Conservation (phyloP, 2,888 invertebrate genomes). For the Pseudeuparius sepicola region DNA sequence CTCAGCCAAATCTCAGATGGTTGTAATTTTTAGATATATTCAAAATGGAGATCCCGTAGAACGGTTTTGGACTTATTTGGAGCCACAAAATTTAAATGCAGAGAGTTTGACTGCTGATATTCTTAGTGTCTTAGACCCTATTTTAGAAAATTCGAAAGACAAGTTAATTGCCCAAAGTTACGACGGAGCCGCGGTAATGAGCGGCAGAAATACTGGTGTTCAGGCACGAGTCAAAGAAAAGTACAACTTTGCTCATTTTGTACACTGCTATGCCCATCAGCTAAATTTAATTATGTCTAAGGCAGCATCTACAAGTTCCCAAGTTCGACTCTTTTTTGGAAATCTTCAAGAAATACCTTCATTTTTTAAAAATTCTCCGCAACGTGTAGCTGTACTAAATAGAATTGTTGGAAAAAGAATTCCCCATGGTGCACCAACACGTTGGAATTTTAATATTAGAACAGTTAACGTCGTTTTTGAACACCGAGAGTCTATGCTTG, state of each 20-base stretch:
- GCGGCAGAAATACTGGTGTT: slow-evolving; percentile 17
- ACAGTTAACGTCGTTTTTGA: slow-evolving; percentile 15
- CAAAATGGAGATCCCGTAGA: slow-evolving; percentile 19
- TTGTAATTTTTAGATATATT: too few species aligned
- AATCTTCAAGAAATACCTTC: slow-evolving; percentile 18
- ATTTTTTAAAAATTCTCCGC: slow-evolving; percentile 23
- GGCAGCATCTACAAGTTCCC: slow-evolving; percentile 17
- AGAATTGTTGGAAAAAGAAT: slow-evolving; percentile 18
- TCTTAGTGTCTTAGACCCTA: slow-evolving; percentile 16
- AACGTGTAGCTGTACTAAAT: slow-evolving; percentile 21
- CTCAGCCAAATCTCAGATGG: slow-evolving; percentile 11
- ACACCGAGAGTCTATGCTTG: slow-evolving; percentile 22
- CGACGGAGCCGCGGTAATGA: slow-evolving; percentile 22
- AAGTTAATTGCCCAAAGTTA: slow-evolving; percentile 23
- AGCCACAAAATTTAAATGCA: slow-evolving; percentile 18
- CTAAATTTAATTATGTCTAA: too few species aligned
- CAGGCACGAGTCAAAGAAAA: slow-evolving; percentile 20
- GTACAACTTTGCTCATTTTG: slow-evolving; percentile 19
- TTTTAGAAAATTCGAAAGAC: slow-evolving; percentile 13
- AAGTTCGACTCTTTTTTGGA: slow-evolving; percentile 22
- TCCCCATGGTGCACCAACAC: slow-evolving; percentile 6
- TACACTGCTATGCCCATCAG: too few species aligned
- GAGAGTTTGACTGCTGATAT: slow-evolving; percentile 11
- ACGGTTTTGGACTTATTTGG: slow-evolving; percentile 27
- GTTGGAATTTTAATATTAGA: slow-evolving; percentile 15